Evolutionary conservation across 2,888 invertebrate genomes (phyloP).

Genomic region (Cephus pulcher): DNA sequence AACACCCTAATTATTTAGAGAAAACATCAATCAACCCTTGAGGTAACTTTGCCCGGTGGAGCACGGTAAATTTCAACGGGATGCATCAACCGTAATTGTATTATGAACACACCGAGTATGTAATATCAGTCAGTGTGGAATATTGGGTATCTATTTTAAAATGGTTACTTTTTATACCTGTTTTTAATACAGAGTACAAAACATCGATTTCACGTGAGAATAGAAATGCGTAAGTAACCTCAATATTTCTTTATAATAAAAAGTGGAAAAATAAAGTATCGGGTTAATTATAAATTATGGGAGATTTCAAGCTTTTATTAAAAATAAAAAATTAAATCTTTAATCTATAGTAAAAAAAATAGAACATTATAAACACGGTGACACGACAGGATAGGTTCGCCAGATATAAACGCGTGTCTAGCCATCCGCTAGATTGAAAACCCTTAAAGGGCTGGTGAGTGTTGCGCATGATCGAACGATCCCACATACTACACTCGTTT

Average conservation of each 20-base stretch:
- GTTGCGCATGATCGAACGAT: slow-evolving; percentile 8
- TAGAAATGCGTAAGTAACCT: too few relatives aligned
- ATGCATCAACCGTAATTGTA: not conserved
- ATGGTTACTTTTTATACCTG: not conserved
- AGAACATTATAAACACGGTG: not conserved
- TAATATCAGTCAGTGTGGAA: not conserved
- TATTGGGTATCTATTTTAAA: not conserved
- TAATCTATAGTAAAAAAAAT: not conserved
- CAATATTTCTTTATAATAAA: not conserved
- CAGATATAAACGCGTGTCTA: not conserved
- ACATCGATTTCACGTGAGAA: not conserved
- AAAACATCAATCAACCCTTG: not conserved
- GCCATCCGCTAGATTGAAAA: not conserved
- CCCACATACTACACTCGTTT: not conserved
- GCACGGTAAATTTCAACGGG: not conserved
- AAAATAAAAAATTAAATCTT: not conserved
- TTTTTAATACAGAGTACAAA: not conserved
- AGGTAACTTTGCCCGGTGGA: not conserved
- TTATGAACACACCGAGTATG: not conserved
- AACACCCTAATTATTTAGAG: not conserved
- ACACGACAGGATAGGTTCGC: not conserved
- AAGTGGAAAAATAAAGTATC: not conserved
- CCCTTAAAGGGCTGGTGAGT: not conserved
- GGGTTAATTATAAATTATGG: not conserved
- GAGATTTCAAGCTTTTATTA: not conserved